Base-by-base conservation (phyloP, 2,797 vertebrate genomes). In the Bryconaethiops microstoma region DNA sequence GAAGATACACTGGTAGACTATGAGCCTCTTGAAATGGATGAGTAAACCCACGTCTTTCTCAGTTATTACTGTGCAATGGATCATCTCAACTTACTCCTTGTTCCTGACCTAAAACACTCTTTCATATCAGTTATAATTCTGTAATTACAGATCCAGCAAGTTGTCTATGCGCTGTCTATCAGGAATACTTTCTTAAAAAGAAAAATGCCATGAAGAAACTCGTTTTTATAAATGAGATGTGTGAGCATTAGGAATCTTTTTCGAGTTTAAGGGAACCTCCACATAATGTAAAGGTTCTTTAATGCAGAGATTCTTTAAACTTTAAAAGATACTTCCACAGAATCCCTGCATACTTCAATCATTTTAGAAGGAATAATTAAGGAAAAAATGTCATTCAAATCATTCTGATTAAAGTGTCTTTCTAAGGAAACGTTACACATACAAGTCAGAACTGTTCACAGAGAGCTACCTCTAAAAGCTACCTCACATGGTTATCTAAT, bases 1-100 rank as follows among this genome's bases (percentile, higher is more conserved):
- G 70, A n/a, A 35, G 54, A 82, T 29, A 59, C 55, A 70, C 8
- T 80, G n/a, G 40, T 29, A 74, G 74, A 71, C 42, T 42, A 40
- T 62, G 16, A 42, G 16, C 59, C 65, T 62, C 35, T 50, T 16
- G 64, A 69, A 63, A 71, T 57, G 57, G 48, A 64, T 19, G 45
- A 48, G 52, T 72, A 21, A 39, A 17, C 71, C 17, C 17, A 40
- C 52, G 23, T 50, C 35, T 69, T 23, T 25, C 17, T 70, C 48
- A 54, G n/a, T 12, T 2, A 17, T 23, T 1, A 19, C 25, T 10
- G 69, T 54, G 50, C 42, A 42, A 17, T 21, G 23, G 25, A 23
- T 48, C 50, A 1, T 29, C 12, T 54, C 17, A n/a, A 14, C 17
- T 57, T 25, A 10, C 4, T 73, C 25, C 19, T 54, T 54, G 50